Base-by-base conservation (phyloP, 53 echinoderm and acorn worm species). In the Stichopus horrens region DNA sequence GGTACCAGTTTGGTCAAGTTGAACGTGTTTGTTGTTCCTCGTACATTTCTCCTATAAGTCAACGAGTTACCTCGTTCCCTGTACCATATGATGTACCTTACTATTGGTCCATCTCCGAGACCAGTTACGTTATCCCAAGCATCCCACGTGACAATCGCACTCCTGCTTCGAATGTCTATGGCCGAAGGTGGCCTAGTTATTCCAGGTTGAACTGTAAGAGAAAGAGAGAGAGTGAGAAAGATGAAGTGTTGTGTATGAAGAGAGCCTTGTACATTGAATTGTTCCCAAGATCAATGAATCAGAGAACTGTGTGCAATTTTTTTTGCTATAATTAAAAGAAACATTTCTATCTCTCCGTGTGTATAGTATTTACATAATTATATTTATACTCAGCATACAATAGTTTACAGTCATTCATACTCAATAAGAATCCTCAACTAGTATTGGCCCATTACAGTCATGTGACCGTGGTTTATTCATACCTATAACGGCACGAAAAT, bases 41-140 rank as follows among this genome's bases (percentile, higher is more conserved):
- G 22, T 8, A 79, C 54, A 63, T 63, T 57, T 23, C 83, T 20
- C 16, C 59, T 63, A 57, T 57, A 83, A 19, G 58, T 13, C 10
- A 83, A 23, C 14, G 90, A 11, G 14, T 16, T 53, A 10, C 89
- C 77, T 5, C 58, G 87, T 8, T 89, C 89, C 53, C 80, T 68
- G 89, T 92, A 94, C 9, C 53, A 85, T 37, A 94, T 88, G 74
- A 89, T 83, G 89, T 94, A 94, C 0, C 86, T 74, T 10, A 23
- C 79, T 77, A 92, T 65, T 86, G 92, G 94, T 82, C 92, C 90
- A 52, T 91, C 88, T 9, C 94, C 94, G 76, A 19, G 23, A 92
- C 92, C 90, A 5, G 58, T 58, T 6, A 7, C 21, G 37, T 19
- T 75, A 11, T 23, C 22, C 92, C 92, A 91, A 9, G 22, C 67